Evolutionary conservation across 2,797 vertebrate species (phyloP), one percentile per base, ranked within the genome.

Genomic region (Darevskia nairensis): DNA sequence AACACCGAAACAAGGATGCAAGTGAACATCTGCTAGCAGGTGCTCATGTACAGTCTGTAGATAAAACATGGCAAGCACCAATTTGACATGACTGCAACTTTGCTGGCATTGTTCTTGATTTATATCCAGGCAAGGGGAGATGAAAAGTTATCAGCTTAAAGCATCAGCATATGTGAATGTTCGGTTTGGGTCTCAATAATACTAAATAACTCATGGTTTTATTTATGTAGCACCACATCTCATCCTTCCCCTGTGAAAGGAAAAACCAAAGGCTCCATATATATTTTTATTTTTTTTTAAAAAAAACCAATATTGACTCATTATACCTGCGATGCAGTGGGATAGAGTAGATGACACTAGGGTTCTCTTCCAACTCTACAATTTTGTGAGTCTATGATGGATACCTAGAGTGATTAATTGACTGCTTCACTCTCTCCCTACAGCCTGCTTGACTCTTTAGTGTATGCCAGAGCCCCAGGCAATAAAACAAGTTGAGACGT

Each of bases 11-110:
- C 41, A 85, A 86, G 81, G 89, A 92, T 59, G 84, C 29, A 76
- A 79, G 29, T 80, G 69, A 90, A 92, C 89, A 93, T 92, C 90
- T 94, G 80, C 92, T 80, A 75, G 80, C 85, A 92, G 91, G 90
- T 92, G 86, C 84, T 90, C 90, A 87, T 85, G 41, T 74, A 86
- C 35, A 76, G n/a, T 88, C 23, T 80, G 61, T 72, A 94, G 92
- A 93, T 74, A 91, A 93, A 93, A 86, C 92, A 90, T 79, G 79
- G 75, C 66, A 0, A 88, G 84, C 0, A 0, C 41, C 85, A 69
- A 69, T 76, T 77, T 89, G 79, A 81, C 79, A 77, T 44, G 7
- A 44, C 72, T 75, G 78, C 69, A 86, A 86, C 71, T n/a, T 81
- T 35, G 44, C 44, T 29, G 27, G 55, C 69, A 79, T 75, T 68